phyloP scores from a whole-genome alignment of 2,888 invertebrate species.

The Protodeltote pygarga region DNA sequence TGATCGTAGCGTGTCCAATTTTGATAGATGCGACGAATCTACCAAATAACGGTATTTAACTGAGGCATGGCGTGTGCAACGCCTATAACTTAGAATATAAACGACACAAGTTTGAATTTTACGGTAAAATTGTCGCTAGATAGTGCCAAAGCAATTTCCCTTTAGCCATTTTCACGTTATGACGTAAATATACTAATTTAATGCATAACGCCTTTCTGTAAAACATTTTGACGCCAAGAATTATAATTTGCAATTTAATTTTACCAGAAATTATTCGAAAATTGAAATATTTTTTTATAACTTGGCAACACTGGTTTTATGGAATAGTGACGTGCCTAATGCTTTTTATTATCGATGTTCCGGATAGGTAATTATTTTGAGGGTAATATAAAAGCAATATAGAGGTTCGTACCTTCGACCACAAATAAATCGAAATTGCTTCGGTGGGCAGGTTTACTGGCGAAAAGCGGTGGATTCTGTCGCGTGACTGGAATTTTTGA shows the following conservation, averaged over 20 bases:
- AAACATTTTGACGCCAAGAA: constrained; percentile 20
- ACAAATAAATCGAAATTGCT: constrained; percentile 70
- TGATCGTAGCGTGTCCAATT: constrained; percentile 46
- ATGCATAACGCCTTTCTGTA: constrained; percentile 33
- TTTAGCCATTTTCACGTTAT: constrained; percentile 39
- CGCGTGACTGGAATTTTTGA: constrained; percentile 75
- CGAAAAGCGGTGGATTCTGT: constrained; percentile 67
- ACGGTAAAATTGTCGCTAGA: constrained; percentile 48
- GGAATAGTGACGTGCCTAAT: constrained; percentile 32
- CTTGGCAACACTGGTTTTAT: constrained; percentile 10
- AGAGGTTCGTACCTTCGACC: constrained; percentile 55
- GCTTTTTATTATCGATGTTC: constrained; percentile 43
- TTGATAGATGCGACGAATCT: constrained; percentile 38
- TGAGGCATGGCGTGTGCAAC: constrained; percentile 38
- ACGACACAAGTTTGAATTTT: constrained; percentile 52
- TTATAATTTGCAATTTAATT: constrained; percentile 12
- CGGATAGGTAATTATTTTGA: constrained; percentile 50
- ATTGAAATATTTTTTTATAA: constrained; percentile 4
- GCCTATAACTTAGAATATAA: constrained; percentile 43
- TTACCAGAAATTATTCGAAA: constrained; percentile 1
- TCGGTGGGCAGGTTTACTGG: constrained; percentile 63
- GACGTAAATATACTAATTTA: constrained; percentile 43
- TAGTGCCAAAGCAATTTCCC: constrained; percentile 45
- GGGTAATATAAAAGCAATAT: constrained; percentile 58
- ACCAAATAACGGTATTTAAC: constrained; percentile 45